Evolutionary conservation across 2,797 vertebrate genomes (phyloP).

Genomic region (Tapirus indicus): DNA sequence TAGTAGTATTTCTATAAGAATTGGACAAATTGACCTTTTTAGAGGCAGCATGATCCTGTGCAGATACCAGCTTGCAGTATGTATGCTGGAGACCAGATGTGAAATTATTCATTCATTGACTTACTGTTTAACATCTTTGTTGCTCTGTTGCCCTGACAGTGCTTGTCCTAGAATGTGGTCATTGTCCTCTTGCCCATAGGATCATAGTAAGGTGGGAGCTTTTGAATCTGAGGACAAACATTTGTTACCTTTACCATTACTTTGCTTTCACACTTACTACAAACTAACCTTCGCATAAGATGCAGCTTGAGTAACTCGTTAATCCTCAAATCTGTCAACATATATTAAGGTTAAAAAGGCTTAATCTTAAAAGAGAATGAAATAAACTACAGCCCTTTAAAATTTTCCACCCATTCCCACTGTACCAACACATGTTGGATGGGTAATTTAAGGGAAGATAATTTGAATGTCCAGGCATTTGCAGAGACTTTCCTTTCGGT

Average conservation of each 20-base stretch:
- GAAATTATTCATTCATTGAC: neutral
- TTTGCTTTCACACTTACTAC: neutral
- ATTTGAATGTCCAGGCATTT: neutral
- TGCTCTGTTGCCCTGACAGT: neutral
- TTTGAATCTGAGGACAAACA: neutral
- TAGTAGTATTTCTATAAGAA: slow-evolving; percentile 11
- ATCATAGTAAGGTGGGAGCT: neutral
- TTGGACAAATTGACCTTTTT: slow-evolving; percentile 13
- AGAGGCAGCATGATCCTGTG: neutral
- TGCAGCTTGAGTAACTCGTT: neutral
- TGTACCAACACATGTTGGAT: neutral
- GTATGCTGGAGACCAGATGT: neutral
- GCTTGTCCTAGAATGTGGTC: neutral
- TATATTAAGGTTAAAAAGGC: neutral
- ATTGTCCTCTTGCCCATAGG: neutral
- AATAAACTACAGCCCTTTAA: neutral
- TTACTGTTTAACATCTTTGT: neutral
- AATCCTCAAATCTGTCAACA: neutral
- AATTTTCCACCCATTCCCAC: neutral
- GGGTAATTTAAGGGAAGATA: neutral
- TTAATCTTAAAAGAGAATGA: neutral
- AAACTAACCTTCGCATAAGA: neutral
- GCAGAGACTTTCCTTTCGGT: neutral
- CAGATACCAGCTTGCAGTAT: neutral
- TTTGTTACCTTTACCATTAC: neutral